A percentile compares a stretch with the other conserved stretches of the same genome.
Evolutionary conservation across 2,113 vertebrate genomes (phyloP).

Genomic region (Actenoides hombroni): DNA sequence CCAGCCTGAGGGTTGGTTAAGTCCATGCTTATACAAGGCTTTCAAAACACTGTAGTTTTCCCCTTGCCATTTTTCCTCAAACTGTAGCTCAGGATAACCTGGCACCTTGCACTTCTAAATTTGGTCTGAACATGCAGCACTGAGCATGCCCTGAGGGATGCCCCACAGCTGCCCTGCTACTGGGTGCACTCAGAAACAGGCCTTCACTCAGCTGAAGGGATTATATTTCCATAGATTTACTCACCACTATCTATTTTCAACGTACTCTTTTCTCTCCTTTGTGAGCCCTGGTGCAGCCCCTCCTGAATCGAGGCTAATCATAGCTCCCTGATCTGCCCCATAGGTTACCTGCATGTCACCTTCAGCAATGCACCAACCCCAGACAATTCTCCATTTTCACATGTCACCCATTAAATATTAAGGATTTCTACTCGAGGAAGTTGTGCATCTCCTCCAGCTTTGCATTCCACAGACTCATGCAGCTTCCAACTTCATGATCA

Average conservation of each 20-base stretch:
- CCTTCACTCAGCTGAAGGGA: background rate
- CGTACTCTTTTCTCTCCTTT: background rate
- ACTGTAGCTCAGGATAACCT: background rate
- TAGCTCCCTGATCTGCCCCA: background rate
- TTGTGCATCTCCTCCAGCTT: background rate
- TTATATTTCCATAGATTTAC: background rate
- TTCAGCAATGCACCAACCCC: background rate
- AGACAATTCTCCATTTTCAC: background rate
- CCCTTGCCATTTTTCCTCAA: background rate
- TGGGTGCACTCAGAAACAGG: background rate
- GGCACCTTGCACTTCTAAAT: background rate
- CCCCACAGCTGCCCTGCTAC: background rate
- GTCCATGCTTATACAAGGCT: background rate
- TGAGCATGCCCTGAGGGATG: background rate
- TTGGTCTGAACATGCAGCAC: background rate
- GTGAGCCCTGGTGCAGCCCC: background rate
- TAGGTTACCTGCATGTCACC: background rate
- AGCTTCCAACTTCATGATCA: background rate
- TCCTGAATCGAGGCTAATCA: background rate
- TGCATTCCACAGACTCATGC: background rate
- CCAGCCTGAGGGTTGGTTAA: background rate
- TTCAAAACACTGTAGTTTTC: background rate
- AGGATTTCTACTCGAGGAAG: background rate
- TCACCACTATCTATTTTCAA: background rate
- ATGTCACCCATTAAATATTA: background rate